phyloP scores from a whole-genome alignment of 2,888 invertebrate species.

The Morpho helenor region DNA sequence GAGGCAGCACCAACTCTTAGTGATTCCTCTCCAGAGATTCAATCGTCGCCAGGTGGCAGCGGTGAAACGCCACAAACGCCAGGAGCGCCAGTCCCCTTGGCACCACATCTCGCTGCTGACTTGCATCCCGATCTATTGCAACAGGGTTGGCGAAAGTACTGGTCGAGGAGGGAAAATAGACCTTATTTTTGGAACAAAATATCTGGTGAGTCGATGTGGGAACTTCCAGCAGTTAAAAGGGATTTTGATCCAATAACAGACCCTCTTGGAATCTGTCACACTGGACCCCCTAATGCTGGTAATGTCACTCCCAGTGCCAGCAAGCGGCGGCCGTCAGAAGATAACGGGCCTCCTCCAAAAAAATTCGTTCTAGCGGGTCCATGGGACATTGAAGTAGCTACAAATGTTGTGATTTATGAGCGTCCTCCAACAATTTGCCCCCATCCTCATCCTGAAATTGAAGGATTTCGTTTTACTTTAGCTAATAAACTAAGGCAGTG shows the following conservation, averaged over 20 bases:
- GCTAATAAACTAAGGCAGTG: constrained; percentile 92
- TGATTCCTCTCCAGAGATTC: constrained; percentile 68
- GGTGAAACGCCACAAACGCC: constrained; percentile 78
- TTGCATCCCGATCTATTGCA: constrained; percentile 79
- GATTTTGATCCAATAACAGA: constrained; percentile 95
- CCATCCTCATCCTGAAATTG: constrained; percentile 97
- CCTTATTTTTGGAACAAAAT: constrained; percentile 98
- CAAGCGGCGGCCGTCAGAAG: constrained; percentile 89
- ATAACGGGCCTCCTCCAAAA: constrained; percentile 88
- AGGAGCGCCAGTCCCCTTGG: constrained; percentile 76
- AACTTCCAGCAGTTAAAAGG: constrained; percentile 90
- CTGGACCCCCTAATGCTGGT: constrained; percentile 62
- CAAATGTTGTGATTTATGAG: constrained; percentile 94
- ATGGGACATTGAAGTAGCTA: constrained; percentile 96
- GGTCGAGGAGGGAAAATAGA: constrained; percentile 96
- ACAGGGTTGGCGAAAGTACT: constrained; percentile 97
- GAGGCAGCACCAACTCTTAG: constrained; percentile 58
- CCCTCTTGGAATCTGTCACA: constrained; percentile 89
- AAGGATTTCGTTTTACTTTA: constrained; percentile 90
- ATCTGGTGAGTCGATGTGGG: constrained; percentile 98
- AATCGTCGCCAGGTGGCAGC: constrained; percentile 64
- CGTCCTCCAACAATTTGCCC: constrained; percentile 90
- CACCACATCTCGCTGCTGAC: constrained; percentile 67
- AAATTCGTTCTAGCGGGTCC: constrained; percentile 93
- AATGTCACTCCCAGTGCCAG: constrained; percentile 78